phyloP scores from a whole-genome alignment of 2,888 invertebrate genomes.

The Caenorhabditis plicata region DNA sequence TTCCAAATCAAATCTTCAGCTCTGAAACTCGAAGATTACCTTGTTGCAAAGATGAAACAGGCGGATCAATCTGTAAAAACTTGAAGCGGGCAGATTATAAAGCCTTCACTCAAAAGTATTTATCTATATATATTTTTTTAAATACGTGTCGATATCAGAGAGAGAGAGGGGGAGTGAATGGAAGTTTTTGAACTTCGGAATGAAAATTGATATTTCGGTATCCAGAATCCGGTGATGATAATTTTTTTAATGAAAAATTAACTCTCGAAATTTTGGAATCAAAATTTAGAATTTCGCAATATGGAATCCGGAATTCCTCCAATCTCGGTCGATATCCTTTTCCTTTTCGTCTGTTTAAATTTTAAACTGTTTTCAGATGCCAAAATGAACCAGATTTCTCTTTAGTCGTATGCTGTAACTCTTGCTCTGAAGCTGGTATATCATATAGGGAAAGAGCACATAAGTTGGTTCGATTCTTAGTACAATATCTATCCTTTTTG shows the following conservation, averaged over 20 bases:
- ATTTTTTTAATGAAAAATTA: no score
- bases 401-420: conserved; percentile 47
- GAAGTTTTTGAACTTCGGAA: no score
- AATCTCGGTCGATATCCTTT: no score
- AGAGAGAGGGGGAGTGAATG: no score
- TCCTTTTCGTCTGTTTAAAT: no score
- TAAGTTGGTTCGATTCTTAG: conserved; percentile 14
- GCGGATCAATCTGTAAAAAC: conserved; percentile 46
- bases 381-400: conserved; percentile 46
- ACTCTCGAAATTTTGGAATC: no score
- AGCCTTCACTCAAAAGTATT: conserved; percentile 33
- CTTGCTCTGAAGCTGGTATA: conserved; percentile 43
- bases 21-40: conserved; percentile 36
- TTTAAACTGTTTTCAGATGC: conserved; percentile 35
- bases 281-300: conserved; percentile 2
- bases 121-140: neutral
- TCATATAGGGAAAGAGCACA: conserved; percentile 41
- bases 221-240: no score
- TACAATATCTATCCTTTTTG: conserved; percentile 2
- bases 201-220: no score
- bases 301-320: no score
- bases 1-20: no score
- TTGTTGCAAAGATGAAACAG: conserved; percentile 50
- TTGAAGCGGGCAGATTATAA: conserved; percentile 36
- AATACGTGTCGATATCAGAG: no score